These are phyloP conservation scores for Raja brachyura DNA, from an alignment of 2,113 vertebrate genomes.

Conservation along the genomic window DNA sequence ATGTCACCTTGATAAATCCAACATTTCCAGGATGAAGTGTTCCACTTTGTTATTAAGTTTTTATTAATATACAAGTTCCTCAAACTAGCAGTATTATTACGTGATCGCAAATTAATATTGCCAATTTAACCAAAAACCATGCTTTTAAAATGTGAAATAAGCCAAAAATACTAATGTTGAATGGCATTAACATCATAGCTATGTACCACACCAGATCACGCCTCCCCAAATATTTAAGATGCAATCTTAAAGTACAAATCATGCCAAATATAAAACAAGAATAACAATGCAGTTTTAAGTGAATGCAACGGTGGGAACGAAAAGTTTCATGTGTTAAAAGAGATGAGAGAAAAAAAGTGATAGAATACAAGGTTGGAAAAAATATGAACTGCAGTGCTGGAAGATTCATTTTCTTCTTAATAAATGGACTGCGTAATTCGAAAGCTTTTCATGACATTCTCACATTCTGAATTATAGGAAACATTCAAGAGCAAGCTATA, in stretches of 20 bases:
- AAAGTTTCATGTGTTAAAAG: background rate
- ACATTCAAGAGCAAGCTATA: background rate
- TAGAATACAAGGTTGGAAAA: background rate
- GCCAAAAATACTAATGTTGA: background rate
- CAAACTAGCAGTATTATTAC: conserved; percentile 28
- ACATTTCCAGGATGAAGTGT: background rate
- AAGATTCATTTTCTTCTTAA: background rate
- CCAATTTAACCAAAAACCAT: conserved; percentile 35
- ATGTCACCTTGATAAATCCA: background rate
- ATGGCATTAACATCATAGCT: background rate
- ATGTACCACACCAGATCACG: background rate
- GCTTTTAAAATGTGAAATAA: conserved; percentile 36
- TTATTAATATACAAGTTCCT: conserved; percentile 28
- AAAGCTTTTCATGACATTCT: background rate
- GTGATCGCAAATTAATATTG: conserved; percentile 3
- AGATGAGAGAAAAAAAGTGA: background rate
- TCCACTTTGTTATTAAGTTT: conserved; percentile 40
- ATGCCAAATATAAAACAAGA: conserved; percentile 8
- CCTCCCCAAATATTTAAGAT: background rate
- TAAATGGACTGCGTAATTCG: background rate
- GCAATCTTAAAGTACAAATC: background rate
- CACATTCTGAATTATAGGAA: background rate
- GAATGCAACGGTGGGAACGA: background rate
- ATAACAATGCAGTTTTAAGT: background rate
- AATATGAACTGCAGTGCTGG: no score